Conservation (phyloP, 1,140 invertebrate species). For the Ips typographus region DNA sequence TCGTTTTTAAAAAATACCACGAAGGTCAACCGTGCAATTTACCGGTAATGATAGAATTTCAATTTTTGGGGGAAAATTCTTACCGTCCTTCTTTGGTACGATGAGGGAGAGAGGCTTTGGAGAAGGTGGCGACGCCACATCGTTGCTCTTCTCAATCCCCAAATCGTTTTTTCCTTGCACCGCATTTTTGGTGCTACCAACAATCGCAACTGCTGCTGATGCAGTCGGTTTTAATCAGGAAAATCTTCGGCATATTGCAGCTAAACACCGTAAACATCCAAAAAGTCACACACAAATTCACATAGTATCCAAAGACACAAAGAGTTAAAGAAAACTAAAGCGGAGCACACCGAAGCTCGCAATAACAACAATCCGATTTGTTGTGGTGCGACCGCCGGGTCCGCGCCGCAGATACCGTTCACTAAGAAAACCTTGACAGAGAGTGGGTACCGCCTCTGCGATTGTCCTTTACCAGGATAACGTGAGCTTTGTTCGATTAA, state of each 20-base stretch:
- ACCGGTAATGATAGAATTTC: slow-evolving; percentile 8
- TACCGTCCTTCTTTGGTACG: slow-evolving; percentile 57
- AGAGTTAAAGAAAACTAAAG: slow-evolving; percentile 1
- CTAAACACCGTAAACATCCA: neutral
- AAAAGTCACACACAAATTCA: slow-evolving; percentile 4
- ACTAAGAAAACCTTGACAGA: neutral
- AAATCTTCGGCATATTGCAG: slow-evolving; percentile 83
- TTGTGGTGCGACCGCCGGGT: neutral
- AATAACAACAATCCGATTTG: neutral
- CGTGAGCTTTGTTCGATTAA: slow-evolving; percentile 2
- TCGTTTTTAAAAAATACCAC: neutral
- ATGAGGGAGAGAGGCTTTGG: slow-evolving; percentile 60
- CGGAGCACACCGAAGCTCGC: neutral
- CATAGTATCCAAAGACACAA: slow-evolving; percentile 12
- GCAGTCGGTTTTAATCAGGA: slow-evolving; percentile 84
- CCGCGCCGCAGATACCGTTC: slow-evolving; percentile 3
- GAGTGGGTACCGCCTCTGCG: slow-evolving; percentile 7
- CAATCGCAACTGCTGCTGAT: slow-evolving; percentile 81
- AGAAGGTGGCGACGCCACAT: slow-evolving; percentile 42
- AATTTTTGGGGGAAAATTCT: slow-evolving; percentile 24
- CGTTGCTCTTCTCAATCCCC: slow-evolving; percentile 41
- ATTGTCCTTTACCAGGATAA: slow-evolving; percentile 27
- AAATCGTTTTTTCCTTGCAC: slow-evolving; percentile 45
- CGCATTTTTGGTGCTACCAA: slow-evolving; percentile 75
- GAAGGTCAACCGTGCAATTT: slow-evolving; percentile 17